phyloP scores from a whole-genome alignment of 2,888 invertebrate genomes.

The Archips xylosteana region DNA sequence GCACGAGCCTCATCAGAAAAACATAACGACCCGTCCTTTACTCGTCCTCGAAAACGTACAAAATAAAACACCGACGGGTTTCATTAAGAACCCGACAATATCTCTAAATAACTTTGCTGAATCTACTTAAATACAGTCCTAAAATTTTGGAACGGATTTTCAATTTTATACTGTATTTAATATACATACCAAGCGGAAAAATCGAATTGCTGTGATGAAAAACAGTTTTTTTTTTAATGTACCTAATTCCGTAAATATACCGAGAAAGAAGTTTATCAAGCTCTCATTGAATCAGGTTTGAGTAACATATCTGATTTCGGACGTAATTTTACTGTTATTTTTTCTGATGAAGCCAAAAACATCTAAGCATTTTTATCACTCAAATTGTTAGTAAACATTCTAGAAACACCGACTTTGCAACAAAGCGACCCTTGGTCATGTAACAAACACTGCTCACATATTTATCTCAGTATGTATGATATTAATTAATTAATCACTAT shows the following conservation, averaged over 20 bases:
- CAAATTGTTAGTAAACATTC: slow-evolving; percentile 41
- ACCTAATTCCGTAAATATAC: neutral
- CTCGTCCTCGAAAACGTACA: neutral
- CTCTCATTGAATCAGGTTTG: neutral
- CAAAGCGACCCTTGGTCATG: neutral
- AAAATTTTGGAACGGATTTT: too few species aligned
- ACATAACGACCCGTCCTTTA: neutral
- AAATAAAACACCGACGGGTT: neutral
- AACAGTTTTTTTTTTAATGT: neutral
- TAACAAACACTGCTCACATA: slow-evolving; percentile 24
- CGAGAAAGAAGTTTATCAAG: neutral
- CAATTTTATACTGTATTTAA: too few species aligned
- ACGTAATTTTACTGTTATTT: neutral
- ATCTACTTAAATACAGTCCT: too few species aligned
- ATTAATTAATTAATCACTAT: neutral
- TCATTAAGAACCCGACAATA: neutral
- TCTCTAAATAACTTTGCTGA: too few species aligned
- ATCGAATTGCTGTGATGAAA: neutral
- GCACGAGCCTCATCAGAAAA: slow-evolving; percentile 30
- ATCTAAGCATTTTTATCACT: slow-evolving; percentile 23
- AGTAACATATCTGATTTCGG: neutral
- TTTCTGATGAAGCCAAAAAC: slow-evolving; percentile 25
- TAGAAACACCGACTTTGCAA: slow-evolving; percentile 20
- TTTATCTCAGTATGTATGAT: neutral
- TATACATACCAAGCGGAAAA: neutral